Evolutionary conservation across 2,888 invertebrate genomes (phyloP).

Genomic region (Caenorhabditis doughertyi): DNA sequence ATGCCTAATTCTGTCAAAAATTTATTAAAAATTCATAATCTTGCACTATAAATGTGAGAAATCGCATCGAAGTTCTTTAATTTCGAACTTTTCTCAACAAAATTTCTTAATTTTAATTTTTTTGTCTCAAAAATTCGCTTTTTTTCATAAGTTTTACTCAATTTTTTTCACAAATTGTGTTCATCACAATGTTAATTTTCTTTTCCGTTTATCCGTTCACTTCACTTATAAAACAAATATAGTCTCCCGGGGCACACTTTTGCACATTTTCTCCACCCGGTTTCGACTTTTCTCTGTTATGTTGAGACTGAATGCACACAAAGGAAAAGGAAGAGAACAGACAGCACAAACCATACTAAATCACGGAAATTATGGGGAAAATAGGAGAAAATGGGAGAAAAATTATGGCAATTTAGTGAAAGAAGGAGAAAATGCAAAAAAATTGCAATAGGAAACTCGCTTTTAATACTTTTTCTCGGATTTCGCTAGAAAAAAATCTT

Average conservation of each 20-base stretch:
- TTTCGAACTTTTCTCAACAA: no score
- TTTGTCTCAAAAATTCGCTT: no score
- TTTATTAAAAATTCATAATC: no score
- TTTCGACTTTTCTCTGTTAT: no score
- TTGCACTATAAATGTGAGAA: no score
- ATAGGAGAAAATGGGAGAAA: no score
- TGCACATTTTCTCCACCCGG: not conserved
- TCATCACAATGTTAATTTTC: not conserved
- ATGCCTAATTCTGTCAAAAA: not conserved
- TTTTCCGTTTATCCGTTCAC: not conserved
- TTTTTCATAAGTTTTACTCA: no score
- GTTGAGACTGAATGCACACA: not conserved
- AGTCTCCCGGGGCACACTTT: not conserved
- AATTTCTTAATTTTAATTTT: no score
- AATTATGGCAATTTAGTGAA: not conserved
- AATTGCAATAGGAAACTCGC: not conserved
- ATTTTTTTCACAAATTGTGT: not conserved
- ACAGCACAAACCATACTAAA: not conserved
- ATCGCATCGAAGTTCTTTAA: no score
- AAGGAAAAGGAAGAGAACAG: no score
- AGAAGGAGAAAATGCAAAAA: not conserved
- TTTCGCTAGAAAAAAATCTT: no score
- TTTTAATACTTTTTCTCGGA: not conserved
- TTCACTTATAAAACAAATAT: not conserved
- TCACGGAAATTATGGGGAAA: not conserved